Conservation (phyloP, 2,797 vertebrate species). For the Pseudochirops cupreus region DNA sequence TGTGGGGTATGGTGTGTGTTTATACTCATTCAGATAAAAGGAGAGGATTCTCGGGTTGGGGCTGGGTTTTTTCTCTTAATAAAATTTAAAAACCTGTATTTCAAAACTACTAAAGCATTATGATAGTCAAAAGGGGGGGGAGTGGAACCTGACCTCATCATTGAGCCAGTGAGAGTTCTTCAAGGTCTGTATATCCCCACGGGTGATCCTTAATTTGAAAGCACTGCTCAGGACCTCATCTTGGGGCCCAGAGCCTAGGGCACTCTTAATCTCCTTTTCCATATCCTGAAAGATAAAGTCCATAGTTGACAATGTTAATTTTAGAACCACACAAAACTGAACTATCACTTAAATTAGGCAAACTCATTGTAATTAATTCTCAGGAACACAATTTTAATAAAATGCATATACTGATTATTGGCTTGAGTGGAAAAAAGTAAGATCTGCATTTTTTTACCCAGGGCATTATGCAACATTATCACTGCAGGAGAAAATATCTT, state of each 20-base stretch:
- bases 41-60: neutral
- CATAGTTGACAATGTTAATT: conserved; percentile 24
- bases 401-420: conserved; percentile 27
- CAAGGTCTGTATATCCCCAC: conserved; percentile 92
- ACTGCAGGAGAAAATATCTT: neutral
- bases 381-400: conserved; percentile 26
- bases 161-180: conserved; percentile 93
- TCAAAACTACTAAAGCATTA: neutral
- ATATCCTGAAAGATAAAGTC: conserved; percentile 88
- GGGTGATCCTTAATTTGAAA: conserved; percentile 93
- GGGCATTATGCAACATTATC: conserved; percentile 33
- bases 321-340: conserved; percentile 12
- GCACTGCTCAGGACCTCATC: conserved; percentile 91
- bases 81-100: conserved; percentile 36
- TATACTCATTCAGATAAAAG: neutral
- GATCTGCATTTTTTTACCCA: conserved; percentile 1
- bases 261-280: conserved; percentile 89
- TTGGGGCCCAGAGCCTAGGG: conserved; percentile 87
- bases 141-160: conserved; percentile 88
- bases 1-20: neutral
- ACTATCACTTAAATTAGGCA: neutral
- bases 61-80: conserved; percentile 24
- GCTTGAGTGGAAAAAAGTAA: conserved; percentile 23
- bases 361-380: neutral
- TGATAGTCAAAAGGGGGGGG: neutral